A percentile compares a stretch with the other conserved stretches of the same genome.
These are phyloP conservation scores for Drosophila setosimentum DNA, from an alignment of 2,888 invertebrate genomes.

Conservation along the genomic window DNA sequence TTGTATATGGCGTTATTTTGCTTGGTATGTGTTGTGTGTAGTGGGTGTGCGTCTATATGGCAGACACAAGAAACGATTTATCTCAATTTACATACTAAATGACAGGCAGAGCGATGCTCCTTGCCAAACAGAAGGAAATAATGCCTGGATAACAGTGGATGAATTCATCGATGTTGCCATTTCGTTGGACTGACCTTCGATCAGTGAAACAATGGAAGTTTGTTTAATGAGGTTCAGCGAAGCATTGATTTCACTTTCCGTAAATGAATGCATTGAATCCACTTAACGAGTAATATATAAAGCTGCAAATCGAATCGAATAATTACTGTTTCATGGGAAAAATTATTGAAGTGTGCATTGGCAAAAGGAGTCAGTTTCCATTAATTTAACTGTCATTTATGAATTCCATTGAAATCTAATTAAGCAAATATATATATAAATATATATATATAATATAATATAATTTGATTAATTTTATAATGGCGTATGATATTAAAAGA, in stretches of 20 bases:
- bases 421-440: slow-evolving; percentile 15
- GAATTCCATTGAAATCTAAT: slow-evolving; percentile 5
- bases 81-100: slow-evolving; percentile 81
- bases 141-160: slow-evolving; percentile 42
- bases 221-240: slow-evolving; percentile 56
- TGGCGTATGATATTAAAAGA: background rate
- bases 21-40: slow-evolving; percentile 22
- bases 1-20: slow-evolving; percentile 20
- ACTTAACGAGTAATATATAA: slow-evolving; percentile 32
- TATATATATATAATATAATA: background rate
- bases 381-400: slow-evolving; percentile 12
- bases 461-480: background rate
- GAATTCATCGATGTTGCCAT: slow-evolving; percentile 28
- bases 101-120: slow-evolving; percentile 72
- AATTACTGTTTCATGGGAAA: slow-evolving; percentile 54
- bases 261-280: slow-evolving; percentile 68
- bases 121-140: slow-evolving; percentile 23
- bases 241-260: slow-evolving; percentile 71
- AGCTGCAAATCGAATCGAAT: slow-evolving; percentile 49
- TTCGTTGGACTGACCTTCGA: slow-evolving; percentile 21
- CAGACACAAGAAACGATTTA: slow-evolving; percentile 78
- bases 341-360: slow-evolving; percentile 31
- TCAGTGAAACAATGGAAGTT: slow-evolving; percentile 40
- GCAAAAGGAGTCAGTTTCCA: slow-evolving; percentile 13
- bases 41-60: slow-evolving; percentile 42